Percentiles rank a stretch among this genome's conserved stretches.
Conservation (phyloP, 2,797 vertebrate genomes). For the Betta splendens region DNA sequence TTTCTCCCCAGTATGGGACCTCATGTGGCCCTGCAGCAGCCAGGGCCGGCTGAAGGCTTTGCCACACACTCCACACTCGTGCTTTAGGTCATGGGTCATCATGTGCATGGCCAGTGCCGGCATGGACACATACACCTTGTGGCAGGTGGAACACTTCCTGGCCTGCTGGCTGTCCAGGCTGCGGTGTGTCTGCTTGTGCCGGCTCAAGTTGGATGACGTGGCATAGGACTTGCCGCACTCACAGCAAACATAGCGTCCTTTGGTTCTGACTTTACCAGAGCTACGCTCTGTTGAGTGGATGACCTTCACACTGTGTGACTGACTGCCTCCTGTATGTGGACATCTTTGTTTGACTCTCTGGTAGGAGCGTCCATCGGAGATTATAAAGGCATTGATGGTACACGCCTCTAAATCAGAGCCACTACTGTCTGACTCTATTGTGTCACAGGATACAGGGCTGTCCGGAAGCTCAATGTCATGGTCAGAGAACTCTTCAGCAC, state of each 20-base stretch:
- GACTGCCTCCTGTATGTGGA: conserved; percentile 24
- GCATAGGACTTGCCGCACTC: conserved; percentile 72
- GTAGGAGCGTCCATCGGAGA: conserved; percentile 55
- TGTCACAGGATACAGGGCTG: conserved; percentile 61
- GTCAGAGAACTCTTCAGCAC: conserved; percentile 68
- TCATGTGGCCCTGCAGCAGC: conserved; percentile 92
- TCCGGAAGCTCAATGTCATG: conserved; percentile 66
- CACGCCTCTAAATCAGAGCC: conserved; percentile 31
- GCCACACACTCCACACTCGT: conserved; percentile 88
- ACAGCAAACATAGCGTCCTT: conserved; percentile 53
- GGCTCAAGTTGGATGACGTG: conserved; percentile 71
- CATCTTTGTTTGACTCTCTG: conserved; percentile 24
- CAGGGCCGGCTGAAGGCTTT: conserved; percentile 92
- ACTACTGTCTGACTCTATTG: conserved; percentile 46
- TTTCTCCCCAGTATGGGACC: conserved; percentile 91
- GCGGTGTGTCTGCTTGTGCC: conserved; percentile 76
- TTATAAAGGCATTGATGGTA: conserved; percentile 37
- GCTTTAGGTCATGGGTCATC: conserved; percentile 91
- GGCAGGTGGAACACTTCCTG: conserved; percentile 86
- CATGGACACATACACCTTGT: conserved; percentile 92
- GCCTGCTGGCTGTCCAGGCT: conserved; percentile 72
- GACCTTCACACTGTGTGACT: conserved; percentile 26
- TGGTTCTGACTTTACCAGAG: conserved; percentile 41
- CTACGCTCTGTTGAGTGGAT: conserved; percentile 20
- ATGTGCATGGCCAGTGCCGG: conserved; percentile 93